Percentiles rank a stretch among this genome's conserved stretches.
Evolutionary conservation across 2,113 vertebrate species (phyloP).

Genomic region (Isurus oxyrinchus): DNA sequence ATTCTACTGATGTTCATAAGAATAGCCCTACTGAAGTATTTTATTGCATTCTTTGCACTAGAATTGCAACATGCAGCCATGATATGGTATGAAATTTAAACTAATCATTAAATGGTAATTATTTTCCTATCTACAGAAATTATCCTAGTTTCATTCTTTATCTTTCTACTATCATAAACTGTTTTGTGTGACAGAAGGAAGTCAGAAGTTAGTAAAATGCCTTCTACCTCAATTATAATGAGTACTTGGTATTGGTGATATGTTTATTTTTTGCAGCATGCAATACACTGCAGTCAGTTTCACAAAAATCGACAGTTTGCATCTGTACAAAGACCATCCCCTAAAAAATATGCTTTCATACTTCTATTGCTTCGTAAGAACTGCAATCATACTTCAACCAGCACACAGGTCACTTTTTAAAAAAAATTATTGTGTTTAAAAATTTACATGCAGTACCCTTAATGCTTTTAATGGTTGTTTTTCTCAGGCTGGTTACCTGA

Average conservation of each 20-base stretch:
- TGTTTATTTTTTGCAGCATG: neutral
- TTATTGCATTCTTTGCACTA: neutral
- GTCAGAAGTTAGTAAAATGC: neutral
- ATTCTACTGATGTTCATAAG: neutral
- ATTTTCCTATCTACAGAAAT: neutral
- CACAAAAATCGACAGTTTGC: neutral
- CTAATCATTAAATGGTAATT: neutral
- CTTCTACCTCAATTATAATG: neutral
- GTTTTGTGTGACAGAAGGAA: neutral
- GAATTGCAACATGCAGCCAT: neutral
- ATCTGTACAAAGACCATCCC: neutral
- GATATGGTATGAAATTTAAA: neutral
- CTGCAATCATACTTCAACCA: neutral
- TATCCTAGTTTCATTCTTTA: neutral
- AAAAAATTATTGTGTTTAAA: neutral
- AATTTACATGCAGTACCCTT: neutral
- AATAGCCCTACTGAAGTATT: neutral
- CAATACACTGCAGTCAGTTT: neutral
- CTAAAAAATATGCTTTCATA: neutral
- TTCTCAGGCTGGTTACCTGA: no score
- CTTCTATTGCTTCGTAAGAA: neutral
- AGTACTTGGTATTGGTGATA: neutral
- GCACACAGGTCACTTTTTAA: neutral
- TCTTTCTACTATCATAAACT: neutral
- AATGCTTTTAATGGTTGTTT: neutral